A percentile compares a stretch with the other conserved stretches of the same genome.
Evolutionary conservation across 2,888 invertebrate species (phyloP).

Genomic region (Latheticus oryzae): DNA sequence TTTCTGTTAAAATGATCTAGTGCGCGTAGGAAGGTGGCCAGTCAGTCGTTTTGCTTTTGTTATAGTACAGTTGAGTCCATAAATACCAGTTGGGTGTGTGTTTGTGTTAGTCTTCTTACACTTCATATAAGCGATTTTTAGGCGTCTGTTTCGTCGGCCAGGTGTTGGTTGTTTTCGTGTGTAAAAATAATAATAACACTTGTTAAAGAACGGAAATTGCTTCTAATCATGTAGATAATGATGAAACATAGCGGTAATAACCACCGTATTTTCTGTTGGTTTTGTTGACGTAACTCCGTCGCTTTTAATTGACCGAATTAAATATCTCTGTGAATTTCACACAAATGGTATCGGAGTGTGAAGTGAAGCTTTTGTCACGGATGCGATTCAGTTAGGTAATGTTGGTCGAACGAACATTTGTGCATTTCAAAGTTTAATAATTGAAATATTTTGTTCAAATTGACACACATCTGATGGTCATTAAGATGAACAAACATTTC

Average conservation of each 20-base stretch:
- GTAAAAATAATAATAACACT: too few species aligned
- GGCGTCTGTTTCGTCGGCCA: too few species aligned
- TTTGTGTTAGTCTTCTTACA: neutral
- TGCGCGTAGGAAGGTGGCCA: slow-evolving; percentile 42
- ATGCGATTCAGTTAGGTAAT: slow-evolving; percentile 10
- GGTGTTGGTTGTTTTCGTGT: too few species aligned
- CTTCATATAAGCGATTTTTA: slow-evolving; percentile 13
- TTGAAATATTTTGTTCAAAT: slow-evolving; percentile 33
- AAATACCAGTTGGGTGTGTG: slow-evolving; percentile 16
- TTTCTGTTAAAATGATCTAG: slow-evolving; percentile 43
- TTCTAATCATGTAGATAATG: too few species aligned
- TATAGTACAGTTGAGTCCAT: slow-evolving; percentile 27
- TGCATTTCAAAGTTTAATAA: slow-evolving; percentile 5
- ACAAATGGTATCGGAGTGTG: neutral
- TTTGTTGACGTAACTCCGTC: too few species aligned
- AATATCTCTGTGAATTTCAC: slow-evolving; percentile 16
- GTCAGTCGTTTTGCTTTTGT: slow-evolving; percentile 27
- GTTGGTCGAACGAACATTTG: slow-evolving; percentile 3
- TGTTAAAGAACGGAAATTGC: too few species aligned
- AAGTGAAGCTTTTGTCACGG: slow-evolving; percentile 4
- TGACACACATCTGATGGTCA: slow-evolving; percentile 38
- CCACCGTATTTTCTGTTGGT: too few species aligned
- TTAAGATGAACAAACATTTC: slow-evolving; percentile 34
- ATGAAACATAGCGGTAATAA: too few species aligned
- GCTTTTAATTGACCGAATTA: slow-evolving; percentile 39